Evolutionary conservation across 2,888 invertebrate species (phyloP).

Genomic region (Corythucha ciliata): DNA sequence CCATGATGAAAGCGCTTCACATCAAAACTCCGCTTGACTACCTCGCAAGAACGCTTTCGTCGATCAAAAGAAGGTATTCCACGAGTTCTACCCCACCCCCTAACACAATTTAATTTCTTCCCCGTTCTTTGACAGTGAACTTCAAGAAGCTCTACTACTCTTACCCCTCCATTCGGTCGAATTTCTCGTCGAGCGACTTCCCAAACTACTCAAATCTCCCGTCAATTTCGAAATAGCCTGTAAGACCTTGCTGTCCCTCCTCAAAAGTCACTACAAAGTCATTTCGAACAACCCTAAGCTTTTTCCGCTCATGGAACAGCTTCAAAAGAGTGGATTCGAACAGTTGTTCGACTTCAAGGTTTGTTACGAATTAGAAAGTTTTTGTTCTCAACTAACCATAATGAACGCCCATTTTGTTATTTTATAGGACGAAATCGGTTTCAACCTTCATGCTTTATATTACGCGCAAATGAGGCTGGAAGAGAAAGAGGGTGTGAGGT

Average conservation of each 20-base stretch:
- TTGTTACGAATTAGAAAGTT: constrained; percentile 37
- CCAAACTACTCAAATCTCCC: constrained; percentile 52
- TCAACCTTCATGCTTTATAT: constrained; percentile 72
- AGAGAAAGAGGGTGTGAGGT: constrained; percentile 59
- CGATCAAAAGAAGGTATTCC: constrained; percentile 66
- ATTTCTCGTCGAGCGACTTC: constrained; percentile 66
- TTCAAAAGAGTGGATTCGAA: constrained; percentile 51
- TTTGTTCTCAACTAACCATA: neutral
- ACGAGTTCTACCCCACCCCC: neutral
- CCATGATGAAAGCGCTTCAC: constrained; percentile 72
- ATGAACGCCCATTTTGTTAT: neutral
- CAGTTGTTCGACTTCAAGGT: constrained; percentile 55
- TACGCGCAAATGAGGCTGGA: constrained; percentile 68
- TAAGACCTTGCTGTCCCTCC: constrained; percentile 65
- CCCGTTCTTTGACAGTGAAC: constrained; percentile 52
- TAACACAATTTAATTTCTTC: constrained; percentile 3
- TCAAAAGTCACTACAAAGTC: constrained; percentile 68
- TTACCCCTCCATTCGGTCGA: constrained; percentile 60
- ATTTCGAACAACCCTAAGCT: constrained; percentile 63
- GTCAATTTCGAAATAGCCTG: constrained; percentile 67
- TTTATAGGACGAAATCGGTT: constrained; percentile 69
- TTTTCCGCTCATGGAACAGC: constrained; percentile 54
- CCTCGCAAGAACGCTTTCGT: constrained; percentile 65
- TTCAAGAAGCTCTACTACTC: constrained; percentile 80
- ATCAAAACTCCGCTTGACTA: constrained; percentile 67